Base-by-base conservation (phyloP, 2,113 vertebrate genomes). In the Larimichthys polyactis region DNA sequence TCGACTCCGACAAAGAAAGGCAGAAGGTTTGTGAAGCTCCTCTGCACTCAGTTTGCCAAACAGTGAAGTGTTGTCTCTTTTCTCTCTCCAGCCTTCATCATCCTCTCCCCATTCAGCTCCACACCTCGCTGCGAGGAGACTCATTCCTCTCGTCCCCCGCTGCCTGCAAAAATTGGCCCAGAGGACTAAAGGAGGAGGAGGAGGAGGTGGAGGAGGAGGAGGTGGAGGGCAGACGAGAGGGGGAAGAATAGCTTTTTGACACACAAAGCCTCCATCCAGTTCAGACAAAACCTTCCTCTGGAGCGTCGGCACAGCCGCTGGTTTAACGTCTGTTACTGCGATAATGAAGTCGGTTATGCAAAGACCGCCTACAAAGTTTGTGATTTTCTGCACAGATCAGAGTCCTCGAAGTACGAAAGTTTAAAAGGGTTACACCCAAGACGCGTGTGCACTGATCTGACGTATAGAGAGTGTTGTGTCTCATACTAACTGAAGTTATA, bases 61-160 rank as follows among this genome's bases (percentile, higher is more conserved):
- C 76, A 75, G 58, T 73, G 73, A 76, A 81, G 82, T 57, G 75
- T 75, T 83, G 77, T 75, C 60, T 87, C 65, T 90, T 43, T 85
- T 89, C 78, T 87, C 64, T 86, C 85, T 82, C 81, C 85, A 84
- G 75, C 71, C 80, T 76, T 81, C 87, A 85, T 89, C 87, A 83
- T 86, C 87, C 55, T 84, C 87, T 78, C 75, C 71, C 77, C 82
- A 77, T 79, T 82, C 80, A 58, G 19, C 54, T 10, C 58, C 78
- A 84, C 82, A 78, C 79, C 84, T 90, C 77, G 78, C 87, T 86
- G 88, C 77, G 83, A 86, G 84, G 83, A 86, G 84, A 71, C 84
- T 86, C 86, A 75, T 87, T 84, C 78, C 81, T 57, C 66, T 69
- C 20, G 71, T 78, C 73, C 72, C 90, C 86, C 51, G 85, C 90